These are phyloP conservation scores for Drosophila pseudoobscura DNA, from an alignment of 1,140 invertebrate genomes.

Conservation along the genomic window DNA sequence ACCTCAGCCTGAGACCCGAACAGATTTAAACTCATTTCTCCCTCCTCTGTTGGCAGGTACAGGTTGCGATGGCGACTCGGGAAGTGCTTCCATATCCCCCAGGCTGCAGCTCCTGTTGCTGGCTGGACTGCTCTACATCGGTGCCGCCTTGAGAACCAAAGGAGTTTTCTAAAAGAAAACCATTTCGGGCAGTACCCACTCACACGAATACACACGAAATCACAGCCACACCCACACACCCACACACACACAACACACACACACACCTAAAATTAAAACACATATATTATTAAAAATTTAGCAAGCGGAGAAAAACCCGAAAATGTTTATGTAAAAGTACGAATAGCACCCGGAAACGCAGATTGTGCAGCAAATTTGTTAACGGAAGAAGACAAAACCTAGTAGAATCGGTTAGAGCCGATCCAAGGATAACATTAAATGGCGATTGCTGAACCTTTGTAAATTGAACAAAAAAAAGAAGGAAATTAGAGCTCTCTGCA, in stretches of 20 bases:
- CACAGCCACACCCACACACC: conserved; percentile 22
- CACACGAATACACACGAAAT: conserved; percentile 30
- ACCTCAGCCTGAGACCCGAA: background rate
- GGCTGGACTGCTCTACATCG: conserved; percentile 54
- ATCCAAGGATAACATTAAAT: conserved; percentile 12
- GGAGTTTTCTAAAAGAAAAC: conserved; percentile 76
- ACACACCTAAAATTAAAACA: conserved; percentile 57
- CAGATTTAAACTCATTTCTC: conserved; percentile 15
- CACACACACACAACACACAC: conserved; percentile 17
- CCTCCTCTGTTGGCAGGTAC: conserved; percentile 34
- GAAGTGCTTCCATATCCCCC: conserved; percentile 68
- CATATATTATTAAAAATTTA: conserved; percentile 53
- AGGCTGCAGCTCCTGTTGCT: conserved; percentile 49
- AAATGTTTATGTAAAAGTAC: conserved; percentile 35
- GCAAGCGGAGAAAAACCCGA: conserved; percentile 20
- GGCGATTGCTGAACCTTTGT: conserved; percentile 67
- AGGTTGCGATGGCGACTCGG: conserved; percentile 55
- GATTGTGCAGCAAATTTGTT: conserved; percentile 44
- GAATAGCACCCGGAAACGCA: conserved; percentile 26
- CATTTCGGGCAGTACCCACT: conserved; percentile 34
- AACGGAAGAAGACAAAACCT: conserved; percentile 13
- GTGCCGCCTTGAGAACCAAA: conserved; percentile 46
- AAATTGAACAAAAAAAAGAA: conserved; percentile 67
- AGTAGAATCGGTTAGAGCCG: conserved; percentile 47
- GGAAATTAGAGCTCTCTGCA: conserved; percentile 69